phyloP scores from a whole-genome alignment of 2,113 vertebrate genomes.

The Hydrolagus affinis region DNA sequence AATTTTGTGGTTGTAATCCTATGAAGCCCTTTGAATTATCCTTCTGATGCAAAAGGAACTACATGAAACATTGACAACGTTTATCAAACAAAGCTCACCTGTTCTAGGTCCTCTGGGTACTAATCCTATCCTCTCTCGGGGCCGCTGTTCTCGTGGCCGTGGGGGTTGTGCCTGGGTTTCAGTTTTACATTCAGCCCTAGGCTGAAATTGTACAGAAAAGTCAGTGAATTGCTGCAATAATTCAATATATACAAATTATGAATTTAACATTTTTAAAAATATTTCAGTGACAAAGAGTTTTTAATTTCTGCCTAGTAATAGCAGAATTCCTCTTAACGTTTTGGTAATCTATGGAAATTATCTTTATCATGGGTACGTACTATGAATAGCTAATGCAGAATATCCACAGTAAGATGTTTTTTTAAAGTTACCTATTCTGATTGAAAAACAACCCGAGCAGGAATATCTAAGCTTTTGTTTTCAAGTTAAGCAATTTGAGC shows the following conservation, averaged over 20 bases:
- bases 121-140: slow-evolving; percentile 76
- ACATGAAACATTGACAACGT: too few relatives aligned
- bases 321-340: background rate
- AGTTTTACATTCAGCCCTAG: slow-evolving; percentile 74
- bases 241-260: background rate
- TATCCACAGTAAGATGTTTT: slow-evolving; percentile 49
- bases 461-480: slow-evolving; percentile 30
- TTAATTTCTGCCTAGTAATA: slow-evolving; percentile 1
- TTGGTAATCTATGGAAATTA: background rate
- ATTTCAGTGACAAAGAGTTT: background rate
- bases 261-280: background rate
- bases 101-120: slow-evolving; percentile 73
- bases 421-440: slow-evolving; percentile 45
- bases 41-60: too few relatives aligned
- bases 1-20: too few relatives aligned
- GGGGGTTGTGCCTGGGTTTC: slow-evolving; percentile 71
- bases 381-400: slow-evolving; percentile 40
- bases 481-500: slow-evolving; percentile 28
- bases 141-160: slow-evolving; percentile 78
- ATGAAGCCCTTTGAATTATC: too few relatives aligned
- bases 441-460: slow-evolving; percentile 43
- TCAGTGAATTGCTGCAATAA: background rate
- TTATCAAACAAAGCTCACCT: slow-evolving; percentile 52
- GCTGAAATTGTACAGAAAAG: slow-evolving; percentile 52
- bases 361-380: slow-evolving; percentile 6